These are phyloP conservation scores for Phengaris alcon DNA, from an alignment of 2,888 invertebrate genomes.

Conservation along the genomic window DNA sequence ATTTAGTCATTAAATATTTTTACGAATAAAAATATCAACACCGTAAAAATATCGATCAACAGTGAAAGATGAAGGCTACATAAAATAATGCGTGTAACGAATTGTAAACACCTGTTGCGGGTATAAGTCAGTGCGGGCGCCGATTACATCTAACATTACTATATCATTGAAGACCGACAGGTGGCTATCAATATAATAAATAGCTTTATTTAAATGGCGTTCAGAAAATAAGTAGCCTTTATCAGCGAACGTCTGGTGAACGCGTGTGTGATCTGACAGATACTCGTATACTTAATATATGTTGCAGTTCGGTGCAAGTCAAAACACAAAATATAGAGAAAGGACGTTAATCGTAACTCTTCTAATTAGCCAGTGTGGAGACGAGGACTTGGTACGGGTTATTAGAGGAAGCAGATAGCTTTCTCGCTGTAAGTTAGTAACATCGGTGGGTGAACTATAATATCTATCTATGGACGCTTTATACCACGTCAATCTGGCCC, in stretches of 20 bases:
- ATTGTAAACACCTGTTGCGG: constrained; percentile 11
- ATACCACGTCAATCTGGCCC: too few species aligned
- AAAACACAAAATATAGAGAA: constrained; percentile 16
- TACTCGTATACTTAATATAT: constrained; percentile 20
- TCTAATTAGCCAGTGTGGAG: neutral
- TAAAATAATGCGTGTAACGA: constrained; percentile 9
- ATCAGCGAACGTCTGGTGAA: constrained; percentile 29
- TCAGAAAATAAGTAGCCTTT: constrained; percentile 30
- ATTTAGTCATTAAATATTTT: too few species aligned
- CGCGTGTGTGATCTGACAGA: constrained; percentile 29
- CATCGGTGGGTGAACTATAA: too few species aligned
- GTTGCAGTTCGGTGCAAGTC: neutral
- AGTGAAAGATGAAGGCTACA: neutral
- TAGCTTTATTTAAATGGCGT: constrained; percentile 30
- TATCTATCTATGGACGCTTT: too few species aligned
- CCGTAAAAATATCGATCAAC: neutral
- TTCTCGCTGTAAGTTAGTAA: too few species aligned
- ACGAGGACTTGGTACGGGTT: neutral
- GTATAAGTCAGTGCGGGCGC: constrained; percentile 14
- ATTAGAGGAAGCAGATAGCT: too few species aligned
- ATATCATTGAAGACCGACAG: constrained; percentile 31
- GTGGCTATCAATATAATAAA: constrained; percentile 31
- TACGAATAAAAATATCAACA: neutral
- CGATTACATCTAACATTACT: constrained; percentile 30
- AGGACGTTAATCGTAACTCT: neutral